Base-by-base conservation (phyloP, 2,888 invertebrate species). In the Yponomeuta plumbellus region DNA sequence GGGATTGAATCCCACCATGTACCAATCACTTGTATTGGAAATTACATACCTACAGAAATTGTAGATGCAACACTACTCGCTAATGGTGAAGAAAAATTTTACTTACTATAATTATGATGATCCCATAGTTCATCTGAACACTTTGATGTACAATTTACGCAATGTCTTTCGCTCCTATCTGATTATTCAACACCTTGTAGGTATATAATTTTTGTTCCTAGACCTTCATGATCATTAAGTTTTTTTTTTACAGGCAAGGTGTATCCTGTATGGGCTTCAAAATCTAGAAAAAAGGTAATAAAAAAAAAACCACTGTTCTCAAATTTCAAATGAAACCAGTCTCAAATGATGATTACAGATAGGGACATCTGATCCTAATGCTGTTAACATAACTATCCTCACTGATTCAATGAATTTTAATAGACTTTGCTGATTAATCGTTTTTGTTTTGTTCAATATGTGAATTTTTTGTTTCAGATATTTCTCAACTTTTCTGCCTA, bases 101-200 rank as follows among this genome's bases (percentile, higher is more conserved):
- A 34, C 11, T 58, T 65, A n/a, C 39, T 66, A n/a, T n/a, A n/a
- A n/a, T n/a, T n/a, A 71, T 84, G 84, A 84, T 83, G 84, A 80
- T 63, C 70, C 67, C 77, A 79, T 80, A 80, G 79, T 80, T 80
- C 79, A 79, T 74, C 79, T 80, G 79, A 80, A 66, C 69, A 63
- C 70, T 68, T 70, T 79, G 79, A 77, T 78, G 78, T 73, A 73
- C 69, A 71, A 61, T 67, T 65, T 64, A 59, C 52, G 65, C 66
- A 69, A 61, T 78, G 76, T 78, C 78, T 78, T 78, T 78, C 77
- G 78, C 78, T 69, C 69, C 69, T 69, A 69, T 69, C 69, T 69
- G 69, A 69, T 66, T 59, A 13, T 21, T 52, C 13, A 22, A 22
- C 13, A 59, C 59, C 59, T 21, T 59, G 6, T 10, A 34, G 8